Evolutionary conservation across 1,140 invertebrate genomes (phyloP).

Genomic region (Microvelia longipes): DNA sequence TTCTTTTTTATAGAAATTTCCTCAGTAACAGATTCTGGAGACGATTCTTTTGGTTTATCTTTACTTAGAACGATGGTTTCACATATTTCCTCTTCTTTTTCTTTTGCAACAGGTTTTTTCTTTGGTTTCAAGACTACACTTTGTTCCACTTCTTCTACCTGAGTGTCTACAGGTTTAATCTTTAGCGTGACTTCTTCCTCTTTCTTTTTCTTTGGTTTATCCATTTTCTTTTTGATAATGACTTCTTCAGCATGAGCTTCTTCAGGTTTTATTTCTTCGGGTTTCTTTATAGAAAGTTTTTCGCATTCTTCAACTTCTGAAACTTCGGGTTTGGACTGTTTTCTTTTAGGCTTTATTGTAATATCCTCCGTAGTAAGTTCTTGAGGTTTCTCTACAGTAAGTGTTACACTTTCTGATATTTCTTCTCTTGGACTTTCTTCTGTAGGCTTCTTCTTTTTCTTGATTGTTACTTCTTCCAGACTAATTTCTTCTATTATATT

Average conservation of each 20-base stretch:
- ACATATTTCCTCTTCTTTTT: conserved; percentile 6
- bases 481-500: conserved; percentile 22
- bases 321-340: no score
- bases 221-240: conserved; percentile 24
- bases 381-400: conserved; percentile 20
- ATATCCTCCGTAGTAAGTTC: no score
- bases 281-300: conserved; percentile 29
- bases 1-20: conserved; percentile 23
- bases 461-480: conserved; percentile 18
- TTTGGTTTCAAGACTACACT: conserved; percentile 13
- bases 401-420: conserved; percentile 24
- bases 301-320: conserved; percentile 24
- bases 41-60: conserved; percentile 9
- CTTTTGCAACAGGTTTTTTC: conserved; percentile 9
- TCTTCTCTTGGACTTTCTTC: conserved; percentile 19
- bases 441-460: conserved; percentile 25
- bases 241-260: conserved; percentile 33
- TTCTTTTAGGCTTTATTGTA: no score
- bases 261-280: conserved; percentile 19
- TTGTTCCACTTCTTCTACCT: conserved; percentile 23
- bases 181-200: conserved; percentile 20
- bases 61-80: conserved; percentile 2
- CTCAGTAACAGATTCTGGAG: conserved; percentile 17
- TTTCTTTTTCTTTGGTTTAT: conserved; percentile 18
- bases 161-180: conserved; percentile 19